Base-by-base conservation (phyloP, 1,140 invertebrate genomes). In the Trypoxylus dichotomus region DNA sequence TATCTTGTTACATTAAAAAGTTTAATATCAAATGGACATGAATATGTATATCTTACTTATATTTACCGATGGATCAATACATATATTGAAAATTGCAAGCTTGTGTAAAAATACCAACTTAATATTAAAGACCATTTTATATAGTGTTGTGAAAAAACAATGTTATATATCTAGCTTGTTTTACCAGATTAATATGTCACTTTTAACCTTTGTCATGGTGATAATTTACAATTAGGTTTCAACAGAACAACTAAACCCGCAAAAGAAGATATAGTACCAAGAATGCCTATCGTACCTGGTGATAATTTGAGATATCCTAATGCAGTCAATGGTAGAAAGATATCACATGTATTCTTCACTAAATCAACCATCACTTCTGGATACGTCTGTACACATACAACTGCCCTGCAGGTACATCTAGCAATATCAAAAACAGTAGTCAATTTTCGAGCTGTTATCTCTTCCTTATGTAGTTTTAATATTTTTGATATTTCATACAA, bases 341-440 rank as follows among this genome's bases (percentile, higher is more conserved):
- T 83, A 86, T 97, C 95, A 88, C 93, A 94, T n/a, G 89, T 85
- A 89, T 97, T 96, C 84, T 95, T 96, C 3, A 95, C 79, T 2
- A 93, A 93, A 86, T 97, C 95, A 71, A 96, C 88, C 77, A 93
- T 87, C 3, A 96, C 86, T 83, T 91, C 90, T 82, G 90, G 91
- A 82, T 94, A 75, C 81, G 74, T 15, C 81, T 81, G 80, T 8
- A 83, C 7, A 84, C 82, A 82, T 41, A 72, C 74, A 37, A 78
- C 37, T 27, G 71, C 60, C 13, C 25, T 27, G 19, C 19, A 25
- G 13, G n/a, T 47, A 63, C 19, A 24, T 11, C 7, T 63, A 19
- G 10, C 19, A 24, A 63, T 63, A 63, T 25, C 25, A 63, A 19
- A 11, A 21, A 7, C 1, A 63, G 25, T 63, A 3, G 13, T 63